Evolutionary conservation across 2,797 vertebrate species (phyloP), one percentile per base, ranked within the genome.

Genomic region (Spheniscus humboldti): DNA sequence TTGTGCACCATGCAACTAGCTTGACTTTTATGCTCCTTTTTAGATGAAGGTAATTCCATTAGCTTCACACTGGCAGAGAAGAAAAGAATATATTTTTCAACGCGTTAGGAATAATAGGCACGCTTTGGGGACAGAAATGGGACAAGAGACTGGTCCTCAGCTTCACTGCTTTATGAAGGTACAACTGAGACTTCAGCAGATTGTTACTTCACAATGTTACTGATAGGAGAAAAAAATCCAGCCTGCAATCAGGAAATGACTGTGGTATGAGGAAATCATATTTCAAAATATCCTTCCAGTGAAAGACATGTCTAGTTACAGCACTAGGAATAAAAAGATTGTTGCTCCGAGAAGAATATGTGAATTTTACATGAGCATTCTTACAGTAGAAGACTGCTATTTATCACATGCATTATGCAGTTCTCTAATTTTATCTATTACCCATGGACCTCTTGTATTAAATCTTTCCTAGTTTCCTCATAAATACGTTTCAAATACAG

Each of bases 361-460:
- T 88, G 71, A 94, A 85, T 93, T 91, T 94, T 87, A 56, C 37
- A 64, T 63, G 53, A 90, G 19, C 31, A 82, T 86, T 96, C 89
- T 89, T 77, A 91, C 30, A 60, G 83, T 10, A 79, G 67, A 92
- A 92, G 85, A 48, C 31, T 82, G 18, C 43, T 91, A 74, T 71
- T 96, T 95, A 90, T 80, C 50, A 95, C 27, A 89, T 33, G 47
- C 18, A 93, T 90, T 88, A 82, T 86, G 78, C 31, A 91, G 79
- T 88, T 88, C 52, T 85, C 72, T 88, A 85, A 91, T 96, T 93
- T 79, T 63, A 84, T 73, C 79, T 89, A 92, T 94, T 89, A 64
- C 12, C 13, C 20, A 31, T 55, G 60, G 47, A 85, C 37, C 28
- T 50, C 64, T 74, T 82, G 17, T 55, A 71, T 63, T 93, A 87